Evolutionary conservation across 2,797 vertebrate species (phyloP), one percentile per base, ranked within the genome.

Genomic region (Rousettus madagascariensis): DNA sequence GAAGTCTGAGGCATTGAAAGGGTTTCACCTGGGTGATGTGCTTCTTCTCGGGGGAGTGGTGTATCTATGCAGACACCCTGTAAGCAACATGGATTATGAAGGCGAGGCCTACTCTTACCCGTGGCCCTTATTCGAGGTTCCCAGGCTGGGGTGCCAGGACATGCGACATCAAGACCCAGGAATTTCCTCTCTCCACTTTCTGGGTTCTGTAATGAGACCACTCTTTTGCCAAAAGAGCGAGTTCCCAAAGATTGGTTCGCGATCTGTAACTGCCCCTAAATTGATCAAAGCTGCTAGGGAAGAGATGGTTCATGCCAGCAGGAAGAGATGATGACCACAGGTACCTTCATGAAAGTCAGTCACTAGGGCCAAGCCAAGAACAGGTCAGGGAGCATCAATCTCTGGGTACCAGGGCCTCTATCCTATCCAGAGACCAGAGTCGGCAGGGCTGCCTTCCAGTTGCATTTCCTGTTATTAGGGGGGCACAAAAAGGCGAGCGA

Each of bases 391-490:
- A 91, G 38, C 51, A 33, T 80, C 43, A 59, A 7, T 94, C 84
- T 49, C n/a, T 74, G 7, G n/a, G 66, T 8, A 12, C 7, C 6
- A 8, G 41, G 19, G 8, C 33, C 53, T 83, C 69, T 57, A 20
- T 46, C 49, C 59, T 75, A 12, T 3, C 17, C 33, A 43, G 71
- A 41, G n/a, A 22, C 41, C 43, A 59, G 82, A 75, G 87, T 66
- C 90, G 85, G 53, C 19, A 69, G 36, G 93, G 65, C 57, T 90
- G 36, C 59, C 53, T 78, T 90, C 65, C 55, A 77, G 88, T 11
- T 72, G 72, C 91, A 61, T 36, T 91, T 65, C 57, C 28, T 77
- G 90, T 74, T 92, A 43, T 41, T 61, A 86, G 72, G 82, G 79
- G 36, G 59, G 26, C 41, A 82, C 17, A 65, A 41, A 74, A 71